Conservation (phyloP, 2,797 vertebrate genomes). For the Podarcis siculus region DNA sequence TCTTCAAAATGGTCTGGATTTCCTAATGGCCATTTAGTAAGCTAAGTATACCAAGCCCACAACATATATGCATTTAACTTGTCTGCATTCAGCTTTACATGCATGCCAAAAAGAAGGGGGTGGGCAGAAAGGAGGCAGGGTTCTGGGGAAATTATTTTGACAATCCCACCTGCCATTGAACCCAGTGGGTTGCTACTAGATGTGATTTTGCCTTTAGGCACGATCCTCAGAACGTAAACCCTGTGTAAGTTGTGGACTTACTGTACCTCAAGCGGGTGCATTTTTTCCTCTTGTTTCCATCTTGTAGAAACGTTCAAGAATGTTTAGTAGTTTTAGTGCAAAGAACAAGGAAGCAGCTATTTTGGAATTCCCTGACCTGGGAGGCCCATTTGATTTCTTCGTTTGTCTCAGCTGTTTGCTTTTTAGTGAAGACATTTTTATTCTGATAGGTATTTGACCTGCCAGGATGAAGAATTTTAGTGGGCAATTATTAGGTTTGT, state of each 20-base stretch:
- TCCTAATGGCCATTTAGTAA: neutral
- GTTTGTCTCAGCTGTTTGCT: neutral
- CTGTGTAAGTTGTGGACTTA: too few species aligned
- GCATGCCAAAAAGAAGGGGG: too few species aligned
- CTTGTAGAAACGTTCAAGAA: neutral
- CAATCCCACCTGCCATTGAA: too few species aligned
- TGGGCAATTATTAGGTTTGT: neutral
- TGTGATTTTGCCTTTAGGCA: too few species aligned
- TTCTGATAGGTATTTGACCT: neutral
- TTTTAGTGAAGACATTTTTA: neutral
- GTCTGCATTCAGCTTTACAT: too few species aligned
- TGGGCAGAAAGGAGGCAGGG: too few species aligned
- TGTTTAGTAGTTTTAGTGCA: neutral
- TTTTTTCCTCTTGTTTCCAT: neutral
- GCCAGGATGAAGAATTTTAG: neutral
- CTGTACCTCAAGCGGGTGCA: neutral
- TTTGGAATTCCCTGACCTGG: neutral
- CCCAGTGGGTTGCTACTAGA: too few species aligned
- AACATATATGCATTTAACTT: too few species aligned
- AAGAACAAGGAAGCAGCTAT: neutral
- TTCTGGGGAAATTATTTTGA: too few species aligned
- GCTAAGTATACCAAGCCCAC: too few species aligned
- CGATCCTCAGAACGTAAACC: too few species aligned
- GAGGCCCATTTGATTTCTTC: neutral
- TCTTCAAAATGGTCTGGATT: neutral